Evolutionary conservation across 2,888 invertebrate genomes (phyloP), one percentile per base, ranked within the genome.

Genomic region (Perithous albicinctus): DNA sequence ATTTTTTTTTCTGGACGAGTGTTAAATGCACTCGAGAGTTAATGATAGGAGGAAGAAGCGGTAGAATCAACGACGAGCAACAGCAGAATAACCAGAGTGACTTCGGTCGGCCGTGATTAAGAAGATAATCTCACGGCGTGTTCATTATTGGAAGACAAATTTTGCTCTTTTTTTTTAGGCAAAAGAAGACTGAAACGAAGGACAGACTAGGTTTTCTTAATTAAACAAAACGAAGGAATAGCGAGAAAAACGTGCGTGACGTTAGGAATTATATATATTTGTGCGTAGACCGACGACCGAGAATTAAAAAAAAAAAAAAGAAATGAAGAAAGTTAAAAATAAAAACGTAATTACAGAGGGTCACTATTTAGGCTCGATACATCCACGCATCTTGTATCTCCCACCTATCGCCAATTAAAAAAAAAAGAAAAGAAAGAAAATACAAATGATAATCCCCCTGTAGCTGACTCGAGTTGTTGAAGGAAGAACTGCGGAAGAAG

Each of bases 381-480:
- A 87, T 87, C 89, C 89, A 88, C 87, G 87, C 89, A 88, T 89
- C 89, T 91, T 91, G 88, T 89, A 88, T 91, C 89, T 85, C 89
- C 88, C 90, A 87, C 88, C 87, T 88, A 84, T 87, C 89, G 78
- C 64, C 43, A 66, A 46, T 46, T 74, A 48, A 59, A 23, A 77
- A 85, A n/a, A 41, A 5, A 66, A 67, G 5, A 48, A 69, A n/a
- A n/a, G n/a, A n/a, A n/a, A n/a, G n/a, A n/a, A n/a, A 35, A 6
- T 35, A 51, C 5, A 23, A 20, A 56, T 10, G 15, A 38, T 35
- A 74, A 73, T 59, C 46, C 56, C 66, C 69, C n/a, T 85, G 10
- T 61, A 61, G 61, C 61, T 20, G 61, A 61, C 35, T 61, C 61
- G 61, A 61, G 61, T 61, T 61, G 56, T 32, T 29, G 56, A 56